Percentiles rank a stretch among this genome's conserved stretches.
phyloP scores from a whole-genome alignment of 2,888 invertebrate genomes.

The Scaptodrosophila latifasciaeformis region DNA sequence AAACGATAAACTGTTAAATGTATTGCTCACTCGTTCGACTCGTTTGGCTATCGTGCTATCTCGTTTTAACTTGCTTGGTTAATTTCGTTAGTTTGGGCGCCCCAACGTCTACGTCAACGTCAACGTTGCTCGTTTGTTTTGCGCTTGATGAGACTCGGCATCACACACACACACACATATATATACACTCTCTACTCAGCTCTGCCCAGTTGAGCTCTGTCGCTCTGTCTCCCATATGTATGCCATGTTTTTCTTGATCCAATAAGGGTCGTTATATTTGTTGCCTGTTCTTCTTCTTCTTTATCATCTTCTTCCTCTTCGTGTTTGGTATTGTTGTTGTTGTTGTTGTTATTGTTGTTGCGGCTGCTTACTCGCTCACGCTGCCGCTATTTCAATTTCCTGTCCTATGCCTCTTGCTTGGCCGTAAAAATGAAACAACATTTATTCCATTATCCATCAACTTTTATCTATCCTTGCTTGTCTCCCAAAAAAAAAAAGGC shows the following conservation, averaged over 20 bases:
- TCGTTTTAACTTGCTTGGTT: conserved; percentile 67
- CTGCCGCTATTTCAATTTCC: conserved; percentile 11
- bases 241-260: conserved; percentile 48
- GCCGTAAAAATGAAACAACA: conserved; percentile 29
- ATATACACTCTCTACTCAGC: conserved; percentile 6
- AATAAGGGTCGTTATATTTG: conserved; percentile 42
- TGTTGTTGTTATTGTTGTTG: conserved; percentile 18
- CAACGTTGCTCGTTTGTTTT: conserved; percentile 17
- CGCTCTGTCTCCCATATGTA: conserved; percentile 34
- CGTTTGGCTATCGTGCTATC: conserved; percentile 47
- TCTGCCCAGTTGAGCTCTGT: conserved; percentile 12
- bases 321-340: no score
- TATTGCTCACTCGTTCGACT: conserved; percentile 22
- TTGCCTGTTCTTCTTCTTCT: conserved; percentile 10
- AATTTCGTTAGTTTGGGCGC: conserved; percentile 59
- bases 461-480: conserved; percentile 35
- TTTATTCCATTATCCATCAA: conserved; percentile 52
- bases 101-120: conserved; percentile 32
- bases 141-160: conserved; percentile 23
- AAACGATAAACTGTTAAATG: conserved; percentile 21
- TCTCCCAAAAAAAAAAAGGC: no score
- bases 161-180: not conserved
- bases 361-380: conserved; percentile 13
- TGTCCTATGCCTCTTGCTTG: conserved; percentile 1
- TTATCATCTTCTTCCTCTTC: no score